Evolutionary conservation across 2,888 invertebrate species (phyloP).

Genomic region (Pheosia tremula): DNA sequence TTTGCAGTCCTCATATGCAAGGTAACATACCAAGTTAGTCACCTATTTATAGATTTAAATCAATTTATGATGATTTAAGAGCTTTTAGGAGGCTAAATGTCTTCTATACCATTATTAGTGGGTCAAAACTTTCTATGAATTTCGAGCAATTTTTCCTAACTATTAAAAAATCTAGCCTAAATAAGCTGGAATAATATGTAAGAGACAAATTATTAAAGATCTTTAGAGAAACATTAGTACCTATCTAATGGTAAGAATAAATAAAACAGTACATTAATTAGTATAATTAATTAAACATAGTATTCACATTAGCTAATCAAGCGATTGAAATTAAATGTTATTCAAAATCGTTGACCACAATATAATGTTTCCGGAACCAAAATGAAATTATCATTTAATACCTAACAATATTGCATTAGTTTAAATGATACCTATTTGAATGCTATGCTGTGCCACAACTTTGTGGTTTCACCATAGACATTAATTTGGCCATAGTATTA

Average conservation of each 20-base stretch:
- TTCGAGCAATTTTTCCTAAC: too few species aligned
- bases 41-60: too few species aligned
- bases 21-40: too few species aligned
- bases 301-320: neutral
- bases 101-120: too few species aligned
- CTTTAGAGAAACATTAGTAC: neutral
- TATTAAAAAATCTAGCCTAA: conserved; percentile 18
- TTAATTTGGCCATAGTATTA: conserved; percentile 44
- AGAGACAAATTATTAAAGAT: conserved; percentile 11
- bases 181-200: too few species aligned
- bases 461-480: conserved; percentile 52
- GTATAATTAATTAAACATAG: too few species aligned
- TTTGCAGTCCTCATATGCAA: too few species aligned
- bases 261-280: too few species aligned
- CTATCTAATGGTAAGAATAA: neutral
- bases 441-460: conserved; percentile 43
- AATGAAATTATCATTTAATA: conserved; percentile 25
- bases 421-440: conserved; percentile 63
- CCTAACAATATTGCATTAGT: conserved; percentile 54
- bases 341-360: conserved; percentile 16
- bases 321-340: neutral
- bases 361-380: conserved; percentile 16
- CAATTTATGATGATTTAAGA: too few species aligned
- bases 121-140: too few species aligned
- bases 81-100: too few species aligned